These are phyloP conservation scores for Lottia gigantea DNA, from an alignment of 2,888 invertebrate genomes.

Conservation along the genomic window DNA sequence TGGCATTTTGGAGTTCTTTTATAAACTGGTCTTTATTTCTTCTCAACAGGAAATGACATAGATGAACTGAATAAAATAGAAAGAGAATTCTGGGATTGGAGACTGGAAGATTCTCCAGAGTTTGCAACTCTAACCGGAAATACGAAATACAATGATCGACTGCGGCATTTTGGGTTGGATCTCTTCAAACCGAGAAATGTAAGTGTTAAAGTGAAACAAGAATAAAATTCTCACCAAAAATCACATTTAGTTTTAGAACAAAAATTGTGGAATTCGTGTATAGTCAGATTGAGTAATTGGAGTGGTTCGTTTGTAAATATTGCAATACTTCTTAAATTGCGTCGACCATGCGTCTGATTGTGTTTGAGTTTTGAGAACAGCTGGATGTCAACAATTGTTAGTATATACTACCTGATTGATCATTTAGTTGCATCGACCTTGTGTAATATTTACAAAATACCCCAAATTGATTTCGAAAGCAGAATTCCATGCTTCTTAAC, in stretches of 20 bases:
- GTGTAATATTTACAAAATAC: too few relatives aligned
- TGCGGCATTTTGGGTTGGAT: constrained; percentile 38
- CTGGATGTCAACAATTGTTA: too few relatives aligned
- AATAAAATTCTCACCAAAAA: neutral
- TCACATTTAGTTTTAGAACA: neutral
- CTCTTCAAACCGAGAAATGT: constrained; percentile 38
- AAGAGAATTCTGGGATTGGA: constrained; percentile 48
- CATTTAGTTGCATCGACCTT: too few relatives aligned
- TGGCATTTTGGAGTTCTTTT: too few relatives aligned
- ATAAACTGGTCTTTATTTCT: too few relatives aligned
- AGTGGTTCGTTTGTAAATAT: too few relatives aligned
- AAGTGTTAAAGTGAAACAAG: constrained; percentile 8
- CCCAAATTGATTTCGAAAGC: too few relatives aligned
- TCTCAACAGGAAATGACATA: constrained; percentile 25
- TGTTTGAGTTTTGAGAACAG: too few relatives aligned
- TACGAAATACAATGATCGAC: constrained; percentile 48
- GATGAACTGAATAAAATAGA: constrained; percentile 24
- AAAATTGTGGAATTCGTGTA: neutral
- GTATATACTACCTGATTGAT: too few relatives aligned
- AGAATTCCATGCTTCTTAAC: neutral
- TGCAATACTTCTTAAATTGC: too few relatives aligned
- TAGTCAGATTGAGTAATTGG: neutral
- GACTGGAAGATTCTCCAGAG: constrained; percentile 42
- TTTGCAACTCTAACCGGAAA: constrained; percentile 40
- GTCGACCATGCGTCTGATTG: too few relatives aligned